These are phyloP conservation scores for Phrixothrix hirtus DNA, from an alignment of 2,888 invertebrate genomes.

Conservation along the genomic window DNA sequence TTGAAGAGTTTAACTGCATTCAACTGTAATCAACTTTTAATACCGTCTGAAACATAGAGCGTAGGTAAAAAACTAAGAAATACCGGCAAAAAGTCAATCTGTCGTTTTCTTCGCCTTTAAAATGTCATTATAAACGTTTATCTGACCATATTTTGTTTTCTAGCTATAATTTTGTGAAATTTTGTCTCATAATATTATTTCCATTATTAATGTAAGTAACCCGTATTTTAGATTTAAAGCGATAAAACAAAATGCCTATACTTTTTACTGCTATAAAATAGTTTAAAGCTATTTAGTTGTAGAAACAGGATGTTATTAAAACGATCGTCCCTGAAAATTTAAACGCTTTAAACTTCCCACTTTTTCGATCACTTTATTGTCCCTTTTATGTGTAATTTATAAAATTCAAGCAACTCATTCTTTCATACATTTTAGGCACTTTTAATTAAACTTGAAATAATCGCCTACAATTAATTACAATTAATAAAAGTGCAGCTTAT, in stretches of 20 bases:
- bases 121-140: constrained; percentile 38
- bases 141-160: constrained; percentile 23
- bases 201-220: neutral
- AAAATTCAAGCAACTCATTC: too few relatives aligned
- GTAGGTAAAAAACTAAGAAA: constrained; percentile 16
- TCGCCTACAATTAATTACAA: too few relatives aligned
- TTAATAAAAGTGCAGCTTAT: too few relatives aligned
- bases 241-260: neutral
- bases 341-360: too few relatives aligned
- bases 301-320: too few relatives aligned
- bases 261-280: too few relatives aligned
- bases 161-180: constrained; percentile 25
- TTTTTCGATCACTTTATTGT: too few relatives aligned
- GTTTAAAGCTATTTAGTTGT: neutral
- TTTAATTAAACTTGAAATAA: too few relatives aligned
- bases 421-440: too few relatives aligned
- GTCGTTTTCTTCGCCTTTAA: constrained; percentile 34
- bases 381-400: too few relatives aligned
- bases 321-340: too few relatives aligned
- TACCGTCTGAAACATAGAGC: constrained; percentile 21
- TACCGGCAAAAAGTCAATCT: constrained; percentile 19
- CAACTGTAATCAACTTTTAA: constrained; percentile 35
- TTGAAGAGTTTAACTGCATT: constrained; percentile 23
- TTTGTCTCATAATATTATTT: constrained; percentile 7
- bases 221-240: neutral